Conservation (phyloP, 1,140 invertebrate genomes). For the Thereuonema tuberculata region DNA sequence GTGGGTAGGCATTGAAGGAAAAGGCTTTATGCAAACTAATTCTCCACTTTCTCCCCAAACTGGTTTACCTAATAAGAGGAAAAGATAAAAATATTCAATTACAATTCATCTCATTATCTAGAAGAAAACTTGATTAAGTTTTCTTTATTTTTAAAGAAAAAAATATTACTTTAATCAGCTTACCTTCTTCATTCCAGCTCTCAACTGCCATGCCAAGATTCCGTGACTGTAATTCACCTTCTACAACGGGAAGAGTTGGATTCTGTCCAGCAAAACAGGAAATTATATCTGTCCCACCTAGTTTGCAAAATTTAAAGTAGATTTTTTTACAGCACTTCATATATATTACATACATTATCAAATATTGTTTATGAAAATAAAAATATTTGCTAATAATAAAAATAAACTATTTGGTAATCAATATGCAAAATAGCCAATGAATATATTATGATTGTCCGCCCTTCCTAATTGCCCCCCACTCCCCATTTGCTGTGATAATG, state of each 20-base stretch:
- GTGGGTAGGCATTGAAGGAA: slow-evolving; percentile 44
- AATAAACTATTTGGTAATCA: too few relatives aligned
- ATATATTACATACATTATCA: too few relatives aligned
- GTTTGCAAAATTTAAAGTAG: slow-evolving; percentile 5
- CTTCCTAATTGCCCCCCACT: too few relatives aligned
- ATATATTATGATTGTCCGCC: too few relatives aligned
- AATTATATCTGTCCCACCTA: slow-evolving; percentile 45
- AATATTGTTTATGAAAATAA: too few relatives aligned
- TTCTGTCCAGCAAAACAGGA: slow-evolving; percentile 45
- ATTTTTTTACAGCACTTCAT: too few relatives aligned
- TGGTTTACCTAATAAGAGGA: slow-evolving; percentile 27
- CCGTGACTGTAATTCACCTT: slow-evolving; percentile 41
- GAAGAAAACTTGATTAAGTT: not conserved
- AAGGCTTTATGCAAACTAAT: slow-evolving; percentile 42
- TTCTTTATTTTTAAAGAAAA: not conserved
- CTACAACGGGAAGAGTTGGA: slow-evolving; percentile 37
- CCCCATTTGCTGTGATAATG: too few relatives aligned
- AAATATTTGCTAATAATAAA: too few relatives aligned
- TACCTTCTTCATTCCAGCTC: slow-evolving; percentile 34
- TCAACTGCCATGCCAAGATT: slow-evolving; percentile 41
- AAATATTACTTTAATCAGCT: slow-evolving; percentile 1
- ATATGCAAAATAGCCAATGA: too few relatives aligned
- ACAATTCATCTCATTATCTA: not conserved
- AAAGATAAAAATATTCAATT: too few relatives aligned
- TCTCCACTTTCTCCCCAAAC: slow-evolving; percentile 40